phyloP scores from a whole-genome alignment of 2,888 invertebrate species.

The Synergus laeviventris region DNA sequence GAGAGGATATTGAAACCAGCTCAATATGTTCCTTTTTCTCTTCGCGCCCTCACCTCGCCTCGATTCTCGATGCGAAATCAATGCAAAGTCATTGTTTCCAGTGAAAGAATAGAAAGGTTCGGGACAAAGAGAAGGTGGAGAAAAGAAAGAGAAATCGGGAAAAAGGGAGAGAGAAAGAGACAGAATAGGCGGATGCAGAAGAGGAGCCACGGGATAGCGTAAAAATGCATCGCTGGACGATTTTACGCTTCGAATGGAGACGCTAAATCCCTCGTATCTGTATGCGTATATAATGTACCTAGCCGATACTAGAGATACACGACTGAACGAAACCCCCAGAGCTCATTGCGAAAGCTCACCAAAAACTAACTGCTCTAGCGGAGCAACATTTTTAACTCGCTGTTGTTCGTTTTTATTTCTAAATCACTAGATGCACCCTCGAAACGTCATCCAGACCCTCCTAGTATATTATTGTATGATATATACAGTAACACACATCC shows the following conservation, averaged over 20 bases:
- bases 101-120: conserved; percentile 9
- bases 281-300: not conserved
- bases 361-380: conserved; percentile 59
- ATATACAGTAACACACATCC: not conserved
- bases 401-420: conserved; percentile 59
- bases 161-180: conserved; percentile 37
- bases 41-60: not conserved
- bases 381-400: conserved; percentile 64
- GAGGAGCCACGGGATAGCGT: conserved; percentile 58
- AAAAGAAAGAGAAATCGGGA: conserved; percentile 9
- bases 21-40: conserved; percentile 13
- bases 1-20: conserved; percentile 10
- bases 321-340: conserved; percentile 34
- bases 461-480: no score
- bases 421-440: conserved; percentile 61
- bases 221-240: conserved; percentile 66
- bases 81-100: conserved; percentile 34
- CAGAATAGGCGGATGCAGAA: conserved; percentile 27
- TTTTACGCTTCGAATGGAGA: conserved; percentile 61
- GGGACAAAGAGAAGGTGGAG: conserved; percentile 1
- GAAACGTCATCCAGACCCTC: conserved; percentile 61
- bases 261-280: conserved; percentile 54
- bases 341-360: conserved; percentile 25
- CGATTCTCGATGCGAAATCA: conserved; percentile 16
- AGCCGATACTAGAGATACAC: conserved; percentile 11